Evolutionary conservation across 2,888 invertebrate genomes (phyloP), one percentile per base, ranked within the genome.

Genomic region (Parochlus steinenii): DNA sequence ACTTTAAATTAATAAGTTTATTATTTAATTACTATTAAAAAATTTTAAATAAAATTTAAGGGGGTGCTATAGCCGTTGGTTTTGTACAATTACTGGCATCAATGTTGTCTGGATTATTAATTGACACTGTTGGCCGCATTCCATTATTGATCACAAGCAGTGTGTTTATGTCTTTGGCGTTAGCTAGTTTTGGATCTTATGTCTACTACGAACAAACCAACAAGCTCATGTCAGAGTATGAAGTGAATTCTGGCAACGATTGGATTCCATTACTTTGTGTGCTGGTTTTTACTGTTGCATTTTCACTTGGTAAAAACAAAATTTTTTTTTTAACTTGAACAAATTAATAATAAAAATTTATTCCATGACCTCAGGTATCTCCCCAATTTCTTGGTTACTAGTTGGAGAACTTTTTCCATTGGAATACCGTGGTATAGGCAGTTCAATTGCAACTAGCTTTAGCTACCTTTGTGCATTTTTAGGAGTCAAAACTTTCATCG

Each of bases 391-490:
- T 19, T 83, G 83, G 78, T 59, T 86, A 42, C 62, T 85, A 48
- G 77, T 82, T 47, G 81, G 80, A 38, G 83, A 83, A 54, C 59
- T 86, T 37, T 83, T 89, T 58, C 78, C 89, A 31, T 54, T 81
- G 40, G 80, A 83, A 54, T 82, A 72, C 55, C 65, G 82, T 50
- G 85, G 86, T n/a, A 67, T 83, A 43, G 87, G 89, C 1, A 80
- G 82, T 41, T 83, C 86, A 22, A 67, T 89, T 53, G 82, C 86
- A 11, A 81, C 85, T 1, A 74, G 82, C 31, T 80, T 83, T 53
- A 86, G 82, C 54, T 85, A 86, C 56, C 69, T 81, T 31, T 85
- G 82, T 55, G 83, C 83, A 43, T 86, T 86, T 52, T 69, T 82
- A 23, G 79, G 82, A 16, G 83, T 85, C 12, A 85, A 86, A 54